Conservation (phyloP, 1,140 invertebrate species). For the Rhopalosiphum padi region DNA sequence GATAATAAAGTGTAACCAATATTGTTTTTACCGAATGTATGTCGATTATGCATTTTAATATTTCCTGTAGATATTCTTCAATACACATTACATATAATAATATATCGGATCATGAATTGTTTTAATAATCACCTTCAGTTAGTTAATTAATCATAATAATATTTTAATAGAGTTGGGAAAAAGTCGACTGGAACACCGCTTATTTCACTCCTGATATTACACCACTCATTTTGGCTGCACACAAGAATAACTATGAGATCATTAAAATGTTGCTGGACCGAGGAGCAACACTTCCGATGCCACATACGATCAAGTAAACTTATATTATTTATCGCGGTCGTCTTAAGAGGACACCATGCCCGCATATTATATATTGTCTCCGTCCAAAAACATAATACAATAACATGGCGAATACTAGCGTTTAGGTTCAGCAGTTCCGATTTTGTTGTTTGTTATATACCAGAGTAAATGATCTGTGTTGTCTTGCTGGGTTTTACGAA, state of each 20-base stretch:
- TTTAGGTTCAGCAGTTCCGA: neutral
- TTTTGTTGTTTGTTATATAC: too few relatives aligned
- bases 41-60: neutral
- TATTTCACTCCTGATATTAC: conserved; percentile 92
- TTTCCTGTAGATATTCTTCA: neutral
- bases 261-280: conserved; percentile 89
- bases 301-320: conserved; percentile 78
- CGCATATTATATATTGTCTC: neutral
- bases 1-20: neutral
- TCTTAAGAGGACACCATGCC: neutral
- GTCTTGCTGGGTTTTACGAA: too few relatives aligned
- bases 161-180: conserved; percentile 80
- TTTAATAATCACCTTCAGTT: neutral
- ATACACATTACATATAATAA: neutral
- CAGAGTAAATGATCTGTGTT: too few relatives aligned
- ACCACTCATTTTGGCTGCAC: conserved; percentile 88
- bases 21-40: neutral
- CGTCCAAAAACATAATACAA: neutral
- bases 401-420: neutral
- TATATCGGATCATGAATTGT: neutral
- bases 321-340: neutral
- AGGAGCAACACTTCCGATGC: conserved; percentile 84
- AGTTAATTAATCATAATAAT: neutral
- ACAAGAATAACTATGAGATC: conserved; percentile 94
- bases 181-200: conserved; percentile 79